Percentiles rank a stretch among this genome's conserved stretches.
These are phyloP conservation scores for Aphidoletes aphidimyza DNA, from an alignment of 2,888 invertebrate genomes.

Conservation along the genomic window DNA sequence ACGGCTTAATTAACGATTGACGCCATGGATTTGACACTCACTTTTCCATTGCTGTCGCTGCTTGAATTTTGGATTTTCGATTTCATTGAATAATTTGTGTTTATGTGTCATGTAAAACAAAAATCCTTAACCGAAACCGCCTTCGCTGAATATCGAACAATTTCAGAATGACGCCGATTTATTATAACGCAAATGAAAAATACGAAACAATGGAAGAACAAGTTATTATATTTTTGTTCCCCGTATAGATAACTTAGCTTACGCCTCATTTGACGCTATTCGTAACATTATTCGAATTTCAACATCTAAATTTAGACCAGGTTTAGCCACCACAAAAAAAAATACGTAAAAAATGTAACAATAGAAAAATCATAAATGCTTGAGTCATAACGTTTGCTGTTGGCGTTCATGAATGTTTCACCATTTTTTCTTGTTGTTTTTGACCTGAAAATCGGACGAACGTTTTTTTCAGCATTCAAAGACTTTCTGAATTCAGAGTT, in stretches of 20 bases:
- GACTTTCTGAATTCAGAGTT: too few relatives aligned
- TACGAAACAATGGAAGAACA: too few relatives aligned
- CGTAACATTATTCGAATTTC: too few relatives aligned
- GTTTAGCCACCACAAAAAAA: neutral
- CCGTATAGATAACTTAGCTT: too few relatives aligned
- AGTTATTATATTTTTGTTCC: too few relatives aligned
- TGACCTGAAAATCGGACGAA: neutral
- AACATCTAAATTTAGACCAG: neutral
- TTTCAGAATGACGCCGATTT: too few relatives aligned
- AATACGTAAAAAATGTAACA: neutral
- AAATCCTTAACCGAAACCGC: too few relatives aligned
- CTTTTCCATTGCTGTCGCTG: neutral
- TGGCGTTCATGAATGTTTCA: neutral
- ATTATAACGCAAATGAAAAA: neutral
- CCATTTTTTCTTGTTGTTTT: neutral
- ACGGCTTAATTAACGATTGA: neutral
- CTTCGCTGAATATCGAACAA: neutral
- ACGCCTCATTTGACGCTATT: neutral
- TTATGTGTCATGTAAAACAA: neutral
- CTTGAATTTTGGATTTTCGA: neutral
- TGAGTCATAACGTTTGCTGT: neutral
- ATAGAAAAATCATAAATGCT: constrained; percentile 13
- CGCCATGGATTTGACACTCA: neutral
- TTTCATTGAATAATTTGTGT: neutral
- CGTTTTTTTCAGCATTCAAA: neutral